A percentile compares a stretch with the other conserved stretches of the same genome.
Evolutionary conservation across 2,888 invertebrate genomes (phyloP).

Genomic region (Calameuta filiformis): DNA sequence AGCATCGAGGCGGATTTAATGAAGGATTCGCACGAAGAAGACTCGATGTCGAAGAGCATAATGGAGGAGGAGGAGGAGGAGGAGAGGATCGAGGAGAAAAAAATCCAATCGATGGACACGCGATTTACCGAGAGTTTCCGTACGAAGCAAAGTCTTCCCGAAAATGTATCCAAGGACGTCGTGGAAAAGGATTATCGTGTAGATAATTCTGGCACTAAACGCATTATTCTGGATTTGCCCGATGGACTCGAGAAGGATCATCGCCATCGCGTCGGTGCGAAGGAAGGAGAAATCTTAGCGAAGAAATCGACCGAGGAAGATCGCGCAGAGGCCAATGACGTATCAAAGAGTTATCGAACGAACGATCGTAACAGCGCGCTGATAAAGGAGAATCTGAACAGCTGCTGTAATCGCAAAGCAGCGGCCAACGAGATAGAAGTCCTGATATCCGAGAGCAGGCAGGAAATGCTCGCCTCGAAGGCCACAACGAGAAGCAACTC

Average conservation of each 20-base stretch:
- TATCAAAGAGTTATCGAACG: slow-evolving; percentile 10
- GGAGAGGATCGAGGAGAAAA: background rate
- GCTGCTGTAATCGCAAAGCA: slow-evolving; percentile 4
- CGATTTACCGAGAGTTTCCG: background rate
- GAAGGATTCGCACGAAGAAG: background rate
- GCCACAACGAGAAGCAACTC: slow-evolving; percentile 46
- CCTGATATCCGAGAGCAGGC: slow-evolving; percentile 34
- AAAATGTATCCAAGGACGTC: background rate
- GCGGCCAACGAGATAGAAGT: slow-evolving; percentile 34
- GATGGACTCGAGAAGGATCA: background rate
- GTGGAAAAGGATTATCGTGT: background rate
- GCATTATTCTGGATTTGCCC: background rate
- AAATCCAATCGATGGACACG: background rate
- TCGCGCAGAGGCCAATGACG: background rate
- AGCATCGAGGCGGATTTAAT: background rate
- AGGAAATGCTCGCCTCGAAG: slow-evolving; percentile 34
- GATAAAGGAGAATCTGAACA: slow-evolving; percentile 24
- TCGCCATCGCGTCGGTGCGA: background rate
- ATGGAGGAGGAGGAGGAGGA: background rate
- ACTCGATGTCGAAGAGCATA: background rate
- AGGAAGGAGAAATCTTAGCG: background rate
- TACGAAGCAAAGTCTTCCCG: background rate
- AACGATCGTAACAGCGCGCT: slow-evolving; percentile 16
- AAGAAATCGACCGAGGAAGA: background rate
- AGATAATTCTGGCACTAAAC: background rate